phyloP scores from a whole-genome alignment of 2,797 vertebrate genomes.

The Sebastes diaconus region DNA sequence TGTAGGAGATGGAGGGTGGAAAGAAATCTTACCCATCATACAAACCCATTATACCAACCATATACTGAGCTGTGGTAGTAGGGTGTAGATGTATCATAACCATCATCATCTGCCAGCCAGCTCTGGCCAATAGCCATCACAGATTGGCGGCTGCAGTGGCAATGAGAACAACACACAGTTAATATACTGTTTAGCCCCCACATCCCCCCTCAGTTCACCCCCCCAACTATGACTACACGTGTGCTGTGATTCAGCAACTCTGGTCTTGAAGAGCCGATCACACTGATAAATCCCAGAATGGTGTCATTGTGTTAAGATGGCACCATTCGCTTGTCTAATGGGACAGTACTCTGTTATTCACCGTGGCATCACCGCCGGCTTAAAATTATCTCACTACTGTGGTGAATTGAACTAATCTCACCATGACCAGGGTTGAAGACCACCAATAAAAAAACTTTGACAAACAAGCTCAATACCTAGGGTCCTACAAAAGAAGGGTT shows the following conservation, averaged over 20 bases:
- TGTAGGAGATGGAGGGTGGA: constrained; percentile 88
- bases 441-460: constrained; percentile 53
- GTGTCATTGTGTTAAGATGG: constrained; percentile 16
- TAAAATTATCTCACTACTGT: constrained; percentile 19
- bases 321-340: constrained; percentile 36
- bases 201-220: constrained; percentile 79
- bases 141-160: constrained; percentile 99
- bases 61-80: constrained; percentile 99
- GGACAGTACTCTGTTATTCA: constrained; percentile 19
- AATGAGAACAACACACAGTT: constrained; percentile 99
- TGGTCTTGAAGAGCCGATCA: constrained; percentile 76
- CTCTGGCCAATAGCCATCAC: constrained; percentile 98
- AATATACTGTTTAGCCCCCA: constrained; percentile 87
- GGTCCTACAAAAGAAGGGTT: constrained; percentile 43
- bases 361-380: constrained; percentile 25
- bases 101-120: constrained; percentile 99
- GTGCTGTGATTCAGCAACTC: constrained; percentile 74
- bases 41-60: constrained; percentile 99
- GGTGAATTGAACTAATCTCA: constrained; percentile 51
- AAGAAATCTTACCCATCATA: constrained; percentile 99
- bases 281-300: constrained; percentile 26
- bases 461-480: constrained; percentile 33
- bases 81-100: constrained; percentile 97
- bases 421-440: constrained; percentile 79
- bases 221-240: constrained; percentile 65